These are phyloP conservation scores for Himantopus leucocephalus DNA, from an alignment of 2,113 vertebrate genomes.

Conservation along the genomic window DNA sequence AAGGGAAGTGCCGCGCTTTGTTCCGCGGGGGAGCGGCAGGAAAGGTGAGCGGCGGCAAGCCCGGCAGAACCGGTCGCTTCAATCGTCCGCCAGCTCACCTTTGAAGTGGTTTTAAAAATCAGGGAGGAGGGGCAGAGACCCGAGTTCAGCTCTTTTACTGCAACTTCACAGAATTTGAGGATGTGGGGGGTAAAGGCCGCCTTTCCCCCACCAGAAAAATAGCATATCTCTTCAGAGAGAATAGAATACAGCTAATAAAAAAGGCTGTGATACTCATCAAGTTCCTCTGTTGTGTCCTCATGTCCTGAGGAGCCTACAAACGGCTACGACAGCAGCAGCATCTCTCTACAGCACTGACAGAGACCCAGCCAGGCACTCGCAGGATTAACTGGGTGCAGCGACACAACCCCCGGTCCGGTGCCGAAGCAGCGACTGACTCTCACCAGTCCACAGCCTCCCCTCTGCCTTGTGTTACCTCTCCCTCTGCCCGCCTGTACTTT, in stretches of 20 bases:
- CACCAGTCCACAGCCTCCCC: background rate
- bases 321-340: background rate
- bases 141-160: constrained; percentile 1
- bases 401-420: accelerated
- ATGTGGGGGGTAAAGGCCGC: background rate
- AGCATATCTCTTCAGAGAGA: background rate
- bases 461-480: background rate
- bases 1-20: constrained; percentile 35
- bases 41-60: constrained; percentile 31
- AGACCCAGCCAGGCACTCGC: accelerated
- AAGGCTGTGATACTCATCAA: background rate
- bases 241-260: background rate
- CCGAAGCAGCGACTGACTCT: accelerated
- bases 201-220: background rate
- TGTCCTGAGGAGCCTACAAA: background rate
- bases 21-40: background rate
- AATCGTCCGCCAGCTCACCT: constrained; percentile 5
- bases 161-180: constrained; percentile 29
- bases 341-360: accelerated
- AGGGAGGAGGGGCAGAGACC: constrained; percentile 44
- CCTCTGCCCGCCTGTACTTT: accelerated
- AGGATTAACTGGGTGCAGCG: background rate
- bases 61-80: constrained; percentile 16
- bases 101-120: constrained; percentile 58
- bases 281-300: background rate